phyloP scores from a whole-genome alignment of 2,888 invertebrate genomes.

The Corbicula japonica region DNA sequence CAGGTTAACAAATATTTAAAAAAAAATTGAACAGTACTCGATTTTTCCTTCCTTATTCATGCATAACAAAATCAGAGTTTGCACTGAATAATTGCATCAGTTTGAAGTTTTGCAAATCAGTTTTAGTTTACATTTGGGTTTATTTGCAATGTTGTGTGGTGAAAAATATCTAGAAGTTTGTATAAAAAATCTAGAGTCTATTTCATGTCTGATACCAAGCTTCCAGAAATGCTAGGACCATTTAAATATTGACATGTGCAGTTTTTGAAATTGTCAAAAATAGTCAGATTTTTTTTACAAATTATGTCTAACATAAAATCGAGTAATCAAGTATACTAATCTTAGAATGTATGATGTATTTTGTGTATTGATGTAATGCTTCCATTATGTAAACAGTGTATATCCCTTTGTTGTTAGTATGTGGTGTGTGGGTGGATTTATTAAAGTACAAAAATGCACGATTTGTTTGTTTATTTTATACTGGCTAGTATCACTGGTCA shows the following conservation, averaged over 20 bases:
- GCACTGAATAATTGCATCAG: too few relatives aligned
- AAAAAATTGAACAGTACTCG: too few relatives aligned
- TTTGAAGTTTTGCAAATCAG: too few relatives aligned
- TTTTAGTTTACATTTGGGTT: too few relatives aligned
- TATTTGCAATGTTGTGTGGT: too few relatives aligned
- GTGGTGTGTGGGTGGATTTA: constrained; percentile 56
- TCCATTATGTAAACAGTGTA: constrained; percentile 59
- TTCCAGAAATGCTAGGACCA: not conserved
- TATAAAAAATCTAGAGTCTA: not conserved
- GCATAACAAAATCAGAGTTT: too few relatives aligned
- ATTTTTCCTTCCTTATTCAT: too few relatives aligned
- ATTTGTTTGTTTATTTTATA: too few relatives aligned
- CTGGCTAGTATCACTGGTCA: too few relatives aligned
- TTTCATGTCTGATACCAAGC: not conserved
- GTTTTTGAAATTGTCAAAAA: not conserved
- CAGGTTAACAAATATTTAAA: too few relatives aligned
- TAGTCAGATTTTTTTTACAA: not conserved
- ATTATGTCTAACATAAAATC: not conserved
- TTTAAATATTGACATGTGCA: not conserved
- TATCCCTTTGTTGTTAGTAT: constrained; percentile 62
- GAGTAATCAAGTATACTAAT: constrained; percentile 27
- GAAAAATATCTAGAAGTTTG: not conserved
- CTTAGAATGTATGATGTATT: constrained; percentile 27
- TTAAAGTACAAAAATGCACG: too few relatives aligned
- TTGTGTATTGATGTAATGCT: constrained; percentile 53